These are phyloP conservation scores for Diarsia rubi DNA, from an alignment of 2,888 invertebrate genomes.

Conservation along the genomic window DNA sequence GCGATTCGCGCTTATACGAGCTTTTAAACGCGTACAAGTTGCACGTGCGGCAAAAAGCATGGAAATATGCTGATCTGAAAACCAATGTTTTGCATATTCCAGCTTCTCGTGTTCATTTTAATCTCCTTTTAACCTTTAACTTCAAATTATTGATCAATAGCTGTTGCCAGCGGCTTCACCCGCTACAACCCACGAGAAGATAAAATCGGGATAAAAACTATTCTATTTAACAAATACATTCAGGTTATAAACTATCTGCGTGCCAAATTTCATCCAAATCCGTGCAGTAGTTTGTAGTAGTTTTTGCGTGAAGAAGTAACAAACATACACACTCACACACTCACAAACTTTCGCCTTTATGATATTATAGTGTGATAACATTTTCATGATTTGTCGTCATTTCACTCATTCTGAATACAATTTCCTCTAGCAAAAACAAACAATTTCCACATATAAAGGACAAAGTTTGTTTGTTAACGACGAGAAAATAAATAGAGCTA, in stretches of 20 bases:
- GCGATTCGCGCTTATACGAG: background rate
- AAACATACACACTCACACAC: too few species aligned
- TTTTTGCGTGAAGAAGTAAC: too few species aligned
- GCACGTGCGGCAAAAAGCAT: background rate
- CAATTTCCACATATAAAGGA: background rate
- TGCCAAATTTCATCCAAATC: too few species aligned
- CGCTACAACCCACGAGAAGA: too few species aligned
- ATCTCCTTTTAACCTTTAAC: background rate
- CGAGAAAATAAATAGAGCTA: slow-evolving; percentile 1
- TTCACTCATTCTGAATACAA: background rate
- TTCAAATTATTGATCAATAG: too few species aligned
- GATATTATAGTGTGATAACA: too few species aligned
- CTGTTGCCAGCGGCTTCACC: too few species aligned
- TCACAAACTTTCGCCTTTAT: too few species aligned
- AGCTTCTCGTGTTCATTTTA: background rate
- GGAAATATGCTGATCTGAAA: background rate
- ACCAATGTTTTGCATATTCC: background rate
- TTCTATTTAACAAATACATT: too few species aligned
- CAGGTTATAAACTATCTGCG: too few species aligned
- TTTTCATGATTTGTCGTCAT: background rate
- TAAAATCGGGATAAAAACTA: too few species aligned
- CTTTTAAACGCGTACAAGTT: background rate
- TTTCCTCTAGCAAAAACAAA: background rate
- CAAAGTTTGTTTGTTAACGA: background rate
- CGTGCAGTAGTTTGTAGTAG: too few species aligned